Evolutionary conservation across 2,888 invertebrate genomes (phyloP).

Genomic region (Synergus japonicus): DNA sequence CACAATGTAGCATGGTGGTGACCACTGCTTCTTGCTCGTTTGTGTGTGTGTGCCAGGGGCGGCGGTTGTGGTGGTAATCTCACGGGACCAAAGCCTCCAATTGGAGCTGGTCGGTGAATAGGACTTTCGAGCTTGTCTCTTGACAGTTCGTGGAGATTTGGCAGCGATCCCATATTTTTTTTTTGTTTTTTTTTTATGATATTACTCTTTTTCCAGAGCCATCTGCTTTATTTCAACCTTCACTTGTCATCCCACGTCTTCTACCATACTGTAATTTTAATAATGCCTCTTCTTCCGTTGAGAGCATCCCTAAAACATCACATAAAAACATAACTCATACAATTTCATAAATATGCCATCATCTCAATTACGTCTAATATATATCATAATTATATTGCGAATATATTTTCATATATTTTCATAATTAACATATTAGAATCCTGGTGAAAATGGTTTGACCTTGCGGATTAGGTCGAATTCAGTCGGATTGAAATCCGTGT

Average conservation of each 20-base stretch:
- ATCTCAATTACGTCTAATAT: background rate
- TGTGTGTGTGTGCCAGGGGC: constrained; percentile 70
- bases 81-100: constrained; percentile 68
- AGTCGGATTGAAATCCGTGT: no score
- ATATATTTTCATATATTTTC: no score
- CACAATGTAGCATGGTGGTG: constrained; percentile 70
- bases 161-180: constrained; percentile 82
- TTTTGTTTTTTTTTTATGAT: background rate
- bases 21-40: constrained; percentile 71
- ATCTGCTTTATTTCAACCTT: background rate
- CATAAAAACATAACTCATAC: background rate
- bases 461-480: no score
- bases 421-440: no score
- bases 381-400: background rate
- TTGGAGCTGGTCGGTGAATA: constrained; percentile 68
- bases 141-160: constrained; percentile 83
- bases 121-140: constrained; percentile 73
- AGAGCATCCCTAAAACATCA: constrained; percentile 30
- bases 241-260: background rate
- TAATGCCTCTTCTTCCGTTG: constrained; percentile 13
- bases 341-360: background rate
- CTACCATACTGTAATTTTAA: constrained; percentile 2
- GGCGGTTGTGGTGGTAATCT: constrained; percentile 71
- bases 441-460: no score
- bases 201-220: constrained; percentile 21